Evolutionary conservation across 2,888 invertebrate genomes (phyloP).

Genomic region (Bembecia ichneumoniformis): DNA sequence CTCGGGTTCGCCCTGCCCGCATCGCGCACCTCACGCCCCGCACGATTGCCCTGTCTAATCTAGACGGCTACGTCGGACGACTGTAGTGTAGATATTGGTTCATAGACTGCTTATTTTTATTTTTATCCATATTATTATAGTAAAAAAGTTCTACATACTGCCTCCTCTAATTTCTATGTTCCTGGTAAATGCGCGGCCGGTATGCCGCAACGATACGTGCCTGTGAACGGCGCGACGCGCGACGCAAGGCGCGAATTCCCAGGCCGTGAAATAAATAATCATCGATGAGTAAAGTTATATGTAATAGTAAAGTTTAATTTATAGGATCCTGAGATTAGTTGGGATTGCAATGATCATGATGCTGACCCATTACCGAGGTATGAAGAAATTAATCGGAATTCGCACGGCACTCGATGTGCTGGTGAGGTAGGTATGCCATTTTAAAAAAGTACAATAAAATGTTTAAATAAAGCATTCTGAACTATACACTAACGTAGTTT

Average conservation of each 20-base stretch:
- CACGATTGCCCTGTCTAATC: no score
- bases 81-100: no score
- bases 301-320: background rate
- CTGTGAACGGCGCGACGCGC: background rate
- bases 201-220: constrained; percentile 33
- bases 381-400: constrained; percentile 74
- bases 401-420: constrained; percentile 93
- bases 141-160: background rate
- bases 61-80: no score
- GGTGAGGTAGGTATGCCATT: constrained; percentile 74
- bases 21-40: no score
- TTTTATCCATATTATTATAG: background rate
- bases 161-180: constrained; percentile 16
- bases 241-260: background rate
- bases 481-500: background rate
- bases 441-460: background rate
- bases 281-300: background rate
- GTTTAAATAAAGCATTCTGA: background rate
- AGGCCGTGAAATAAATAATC: background rate
- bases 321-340: constrained; percentile 87
- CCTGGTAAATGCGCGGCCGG: constrained; percentile 58
- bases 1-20: no score
- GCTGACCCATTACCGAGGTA: constrained; percentile 82
- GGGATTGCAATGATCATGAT: constrained; percentile 86
- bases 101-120: background rate